Conservation (phyloP, 2,888 invertebrate species). For the Thumatha senex region DNA sequence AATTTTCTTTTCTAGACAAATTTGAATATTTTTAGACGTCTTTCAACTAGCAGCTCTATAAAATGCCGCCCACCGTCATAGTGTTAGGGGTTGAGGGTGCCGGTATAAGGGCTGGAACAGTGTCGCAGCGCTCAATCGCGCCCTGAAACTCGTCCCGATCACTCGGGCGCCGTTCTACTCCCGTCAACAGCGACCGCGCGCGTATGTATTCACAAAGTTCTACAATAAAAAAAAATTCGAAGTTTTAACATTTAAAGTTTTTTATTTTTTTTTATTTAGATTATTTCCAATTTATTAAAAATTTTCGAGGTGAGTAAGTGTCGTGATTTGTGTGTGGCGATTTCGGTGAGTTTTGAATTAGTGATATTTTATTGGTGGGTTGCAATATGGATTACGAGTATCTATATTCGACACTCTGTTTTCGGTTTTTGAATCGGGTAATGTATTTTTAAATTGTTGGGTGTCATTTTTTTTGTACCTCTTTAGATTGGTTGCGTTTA, state of each 20-base stretch:
- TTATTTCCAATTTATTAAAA: slow-evolving; percentile 8
- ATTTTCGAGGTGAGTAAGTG: slow-evolving; percentile 34
- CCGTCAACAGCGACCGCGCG: slow-evolving; percentile 64
- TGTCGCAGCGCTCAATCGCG: slow-evolving; percentile 63
- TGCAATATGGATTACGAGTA: slow-evolving; percentile 13
- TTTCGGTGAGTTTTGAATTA: slow-evolving; percentile 33
- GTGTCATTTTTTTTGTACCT: neutral
- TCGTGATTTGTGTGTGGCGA: slow-evolving; percentile 40
- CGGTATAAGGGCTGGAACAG: slow-evolving; percentile 68
- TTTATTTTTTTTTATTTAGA: neutral
- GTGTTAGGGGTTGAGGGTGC: slow-evolving; percentile 49
- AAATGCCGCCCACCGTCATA: slow-evolving; percentile 63
- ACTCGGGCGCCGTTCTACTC: slow-evolving; percentile 61
- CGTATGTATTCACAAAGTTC: slow-evolving; percentile 62
- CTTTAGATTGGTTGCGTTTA: neutral
- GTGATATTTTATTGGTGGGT: slow-evolving; percentile 21
- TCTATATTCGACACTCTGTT: slow-evolving; percentile 15
- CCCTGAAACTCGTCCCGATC: slow-evolving; percentile 62
- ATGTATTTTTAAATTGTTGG: slow-evolving; percentile 2
- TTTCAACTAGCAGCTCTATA: slow-evolving; percentile 40
- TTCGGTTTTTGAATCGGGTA: slow-evolving; percentile 7
- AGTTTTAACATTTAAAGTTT: slow-evolving; percentile 12
- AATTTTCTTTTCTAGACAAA: neutral
- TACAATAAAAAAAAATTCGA: too few relatives aligned
- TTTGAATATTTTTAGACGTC: neutral